Percentiles rank a stretch among this genome's conserved stretches.
phyloP scores from a whole-genome alignment of 2,113 vertebrate species.

The Sander lucioperca region DNA sequence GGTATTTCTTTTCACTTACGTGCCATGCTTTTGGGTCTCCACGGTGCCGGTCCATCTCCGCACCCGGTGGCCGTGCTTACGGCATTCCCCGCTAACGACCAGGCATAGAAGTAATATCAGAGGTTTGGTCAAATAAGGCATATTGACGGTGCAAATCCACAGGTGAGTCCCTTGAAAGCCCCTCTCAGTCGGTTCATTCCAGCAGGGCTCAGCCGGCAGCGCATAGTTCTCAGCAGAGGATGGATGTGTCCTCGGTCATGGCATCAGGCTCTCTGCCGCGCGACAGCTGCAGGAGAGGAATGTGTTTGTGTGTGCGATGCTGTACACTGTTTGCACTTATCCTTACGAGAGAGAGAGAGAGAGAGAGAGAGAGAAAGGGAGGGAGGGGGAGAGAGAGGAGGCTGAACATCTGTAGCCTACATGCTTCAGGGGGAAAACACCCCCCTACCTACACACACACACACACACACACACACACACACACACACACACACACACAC shows the following conservation, averaged over 20 bases:
- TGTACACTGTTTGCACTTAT: slow-evolving; percentile 24
- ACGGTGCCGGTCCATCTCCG: slow-evolving; percentile 87
- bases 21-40: slow-evolving; percentile 85
- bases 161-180: slow-evolving; percentile 76
- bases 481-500: slow-evolving; percentile 13
- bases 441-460: not conserved
- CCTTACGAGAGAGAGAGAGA: slow-evolving; percentile 16
- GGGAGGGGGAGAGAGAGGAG: not conserved
- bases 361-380: slow-evolving; percentile 11
- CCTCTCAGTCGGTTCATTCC: slow-evolving; percentile 60
- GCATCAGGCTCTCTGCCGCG: slow-evolving; percentile 31
- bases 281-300: slow-evolving; percentile 21
- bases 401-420: slow-evolving; percentile 47
- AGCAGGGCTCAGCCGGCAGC: slow-evolving; percentile 74
- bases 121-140: slow-evolving; percentile 87
- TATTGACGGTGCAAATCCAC: slow-evolving; percentile 77
- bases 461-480: not conserved
- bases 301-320: slow-evolving; percentile 2
- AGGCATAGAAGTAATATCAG: slow-evolving; percentile 88
- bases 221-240: slow-evolving; percentile 57
- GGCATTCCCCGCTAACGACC: slow-evolving; percentile 86
- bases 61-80: slow-evolving; percentile 84
- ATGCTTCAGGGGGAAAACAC: not conserved
- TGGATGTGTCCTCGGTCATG: slow-evolving; percentile 42
- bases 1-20: slow-evolving; percentile 82